Evolutionary conservation across 2,797 vertebrate genomes (phyloP).

Genomic region (Diplodus sargus): DNA sequence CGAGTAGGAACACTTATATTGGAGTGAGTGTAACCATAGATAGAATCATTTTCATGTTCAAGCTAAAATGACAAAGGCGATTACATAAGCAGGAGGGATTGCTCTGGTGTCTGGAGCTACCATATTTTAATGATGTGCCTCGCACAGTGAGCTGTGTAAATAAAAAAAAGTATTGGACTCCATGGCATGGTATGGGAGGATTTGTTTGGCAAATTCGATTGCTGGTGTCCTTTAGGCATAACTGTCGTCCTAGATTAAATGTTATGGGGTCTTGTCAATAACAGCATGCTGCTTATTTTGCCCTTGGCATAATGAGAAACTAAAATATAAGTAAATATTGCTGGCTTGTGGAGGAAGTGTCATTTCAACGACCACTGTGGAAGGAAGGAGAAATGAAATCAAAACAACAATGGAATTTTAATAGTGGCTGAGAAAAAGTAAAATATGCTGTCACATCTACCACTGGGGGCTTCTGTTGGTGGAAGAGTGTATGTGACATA

Average conservation of each 20-base stretch:
- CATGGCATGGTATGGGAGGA: conserved; percentile 12
- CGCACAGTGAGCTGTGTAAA: conserved; percentile 19
- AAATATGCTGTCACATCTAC: conserved; percentile 35
- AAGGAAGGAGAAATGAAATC: conserved; percentile 8
- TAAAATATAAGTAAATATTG: conserved; percentile 22
- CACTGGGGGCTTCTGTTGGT: neutral
- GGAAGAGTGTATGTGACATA: conserved; percentile 3
- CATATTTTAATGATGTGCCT: conserved; percentile 53
- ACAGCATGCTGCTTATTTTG: conserved; percentile 29
- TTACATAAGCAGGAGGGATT: conserved; percentile 44
- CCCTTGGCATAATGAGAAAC: conserved; percentile 35
- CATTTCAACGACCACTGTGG: conserved; percentile 2
- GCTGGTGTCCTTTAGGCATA: conserved; percentile 13
- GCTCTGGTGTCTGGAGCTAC: conserved; percentile 20
- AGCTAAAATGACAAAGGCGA: conserved; percentile 12
- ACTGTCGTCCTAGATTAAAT: conserved; percentile 45
- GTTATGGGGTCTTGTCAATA: conserved; percentile 34
- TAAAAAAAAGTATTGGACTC: conserved; percentile 41
- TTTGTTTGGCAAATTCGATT: conserved; percentile 46
- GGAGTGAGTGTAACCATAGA: conserved; percentile 7
- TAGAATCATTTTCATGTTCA: conserved; percentile 44
- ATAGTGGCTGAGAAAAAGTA: conserved; percentile 24
- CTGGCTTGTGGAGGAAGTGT: conserved; percentile 4
- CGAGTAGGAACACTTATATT: conserved; percentile 32
- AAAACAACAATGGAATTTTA: conserved; percentile 34